Evolutionary conservation across 2,888 invertebrate species (phyloP), one percentile per base, ranked within the genome.

Genomic region (Chalcosyrphus nemorum): DNA sequence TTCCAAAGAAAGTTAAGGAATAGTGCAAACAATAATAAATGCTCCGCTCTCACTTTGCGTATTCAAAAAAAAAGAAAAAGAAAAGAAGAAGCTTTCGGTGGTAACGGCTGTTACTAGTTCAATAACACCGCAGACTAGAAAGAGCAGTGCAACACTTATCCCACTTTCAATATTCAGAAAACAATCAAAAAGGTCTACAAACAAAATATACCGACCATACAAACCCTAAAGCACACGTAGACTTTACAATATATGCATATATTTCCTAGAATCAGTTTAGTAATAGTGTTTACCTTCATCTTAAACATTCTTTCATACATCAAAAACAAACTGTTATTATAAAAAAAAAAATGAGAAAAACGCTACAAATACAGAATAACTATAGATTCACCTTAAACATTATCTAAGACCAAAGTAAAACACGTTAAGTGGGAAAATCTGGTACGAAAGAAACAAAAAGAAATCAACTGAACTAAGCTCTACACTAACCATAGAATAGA

Each of bases 401-500:
- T 21, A 63, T 15, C 59, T 59, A 59, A 29, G 54, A 74, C 41
- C 72, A 54, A 63, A 56, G 19, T 41, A 43, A 29, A 63, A 74
- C 13, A 35, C 21, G 17, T 19, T 32, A n/a, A 21, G 21, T 59
- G 19, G 38, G 27, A 29, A 50, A 59, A 41, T 72, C 50, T 43
- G 41, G 19, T 59, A 41, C 72, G 47, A 43, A 35, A 43, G 27
- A 50, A 15, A 52, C 11, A 15, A 43, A 15, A 19, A 43, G 4
- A 24, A 24, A 24, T 24, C 6, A 45, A 43, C 35, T 43, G 27
- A 72, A 75, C 75, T 65, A 75, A 65, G 54, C 56, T 17, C 74
- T 74, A 61, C 13, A 35, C 38, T 41, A 65, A 56, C 24, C 24
- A 71, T 63, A 63, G 43, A 68, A 68, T 27, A 68, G 24, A 61